phyloP scores from a whole-genome alignment of 1,140 invertebrate species.

The Hypothenemus hampei region DNA sequence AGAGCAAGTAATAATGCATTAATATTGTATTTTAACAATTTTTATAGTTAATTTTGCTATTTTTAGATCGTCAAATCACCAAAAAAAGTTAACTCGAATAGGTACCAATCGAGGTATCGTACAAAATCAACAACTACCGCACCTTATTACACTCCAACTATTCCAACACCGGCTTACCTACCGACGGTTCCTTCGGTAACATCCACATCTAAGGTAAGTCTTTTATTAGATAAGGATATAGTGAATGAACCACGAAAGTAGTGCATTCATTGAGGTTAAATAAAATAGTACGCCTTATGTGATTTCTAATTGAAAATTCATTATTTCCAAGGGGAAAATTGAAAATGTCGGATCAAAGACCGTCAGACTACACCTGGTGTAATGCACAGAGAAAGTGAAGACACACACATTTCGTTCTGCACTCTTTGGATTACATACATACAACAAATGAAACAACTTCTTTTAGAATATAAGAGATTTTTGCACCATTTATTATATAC shows the following conservation, averaged over 20 bases:
- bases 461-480: no score
- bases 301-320: no score
- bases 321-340: slow-evolving; percentile 18
- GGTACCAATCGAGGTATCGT: slow-evolving; percentile 41
- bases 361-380: slow-evolving; percentile 28
- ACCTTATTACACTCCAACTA: slow-evolving; percentile 40
- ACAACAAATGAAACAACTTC: no score
- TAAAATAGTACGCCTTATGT: slow-evolving; percentile 29
- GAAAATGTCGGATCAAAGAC: slow-evolving; percentile 24
- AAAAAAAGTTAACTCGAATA: slow-evolving; percentile 20
- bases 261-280: not conserved
- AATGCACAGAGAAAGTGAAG: slow-evolving; percentile 20
- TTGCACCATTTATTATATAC: no score
- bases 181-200: slow-evolving; percentile 38
- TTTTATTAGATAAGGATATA: not conserved
- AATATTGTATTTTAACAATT: no score
- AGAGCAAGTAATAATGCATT: no score
- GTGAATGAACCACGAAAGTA: not conserved
- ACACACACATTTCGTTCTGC: no score
- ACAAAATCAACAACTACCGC: slow-evolving; percentile 32
- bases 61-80: no score
- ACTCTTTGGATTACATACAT: no score
- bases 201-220: slow-evolving; percentile 30
- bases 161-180: slow-evolving; percentile 36
- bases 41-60: no score